These are phyloP conservation scores for Sthenelais limicola DNA, from an alignment of 2,888 invertebrate species.

Conservation along the genomic window DNA sequence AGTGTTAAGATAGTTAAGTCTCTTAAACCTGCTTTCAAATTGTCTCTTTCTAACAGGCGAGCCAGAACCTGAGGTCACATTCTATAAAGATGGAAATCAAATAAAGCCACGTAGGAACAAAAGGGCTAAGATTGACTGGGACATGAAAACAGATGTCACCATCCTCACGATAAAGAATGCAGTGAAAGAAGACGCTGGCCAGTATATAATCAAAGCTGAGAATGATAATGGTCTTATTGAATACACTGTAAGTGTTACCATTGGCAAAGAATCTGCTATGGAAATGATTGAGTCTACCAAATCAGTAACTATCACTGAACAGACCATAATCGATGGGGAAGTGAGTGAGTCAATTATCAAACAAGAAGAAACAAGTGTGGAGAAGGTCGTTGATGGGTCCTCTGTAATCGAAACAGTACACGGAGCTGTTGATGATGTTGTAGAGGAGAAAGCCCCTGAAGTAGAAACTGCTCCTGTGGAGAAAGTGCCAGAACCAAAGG, in stretches of 20 bases:
- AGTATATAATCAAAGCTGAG: slow-evolving; percentile 59
- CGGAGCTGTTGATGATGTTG: too few relatives aligned
- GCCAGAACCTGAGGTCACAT: slow-evolving; percentile 30
- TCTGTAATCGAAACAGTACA: not conserved
- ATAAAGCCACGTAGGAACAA: slow-evolving; percentile 41
- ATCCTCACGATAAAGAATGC: slow-evolving; percentile 56
- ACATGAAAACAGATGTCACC: slow-evolving; percentile 50
- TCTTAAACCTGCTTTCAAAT: too few relatives aligned
- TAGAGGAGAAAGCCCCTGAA: too few relatives aligned
- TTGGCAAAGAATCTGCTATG: too few relatives aligned
- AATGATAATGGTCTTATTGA: slow-evolving; percentile 47
- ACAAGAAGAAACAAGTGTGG: not conserved
- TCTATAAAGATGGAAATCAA: slow-evolving; percentile 43
- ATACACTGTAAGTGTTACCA: slow-evolving; percentile 26
- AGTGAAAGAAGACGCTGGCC: slow-evolving; percentile 55
- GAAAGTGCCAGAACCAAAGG: too few relatives aligned
- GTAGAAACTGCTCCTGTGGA: too few relatives aligned
- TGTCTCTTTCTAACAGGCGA: slow-evolving; percentile 35
- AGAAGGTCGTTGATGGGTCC: too few relatives aligned
- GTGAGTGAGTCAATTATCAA: not conserved
- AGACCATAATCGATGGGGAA: not conserved
- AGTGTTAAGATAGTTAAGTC: too few relatives aligned
- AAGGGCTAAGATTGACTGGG: slow-evolving; percentile 39
- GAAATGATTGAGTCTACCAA: not conserved
- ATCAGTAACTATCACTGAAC: not conserved